Conservation (phyloP, 2,888 invertebrate species). For the Anthoptus insignis region DNA sequence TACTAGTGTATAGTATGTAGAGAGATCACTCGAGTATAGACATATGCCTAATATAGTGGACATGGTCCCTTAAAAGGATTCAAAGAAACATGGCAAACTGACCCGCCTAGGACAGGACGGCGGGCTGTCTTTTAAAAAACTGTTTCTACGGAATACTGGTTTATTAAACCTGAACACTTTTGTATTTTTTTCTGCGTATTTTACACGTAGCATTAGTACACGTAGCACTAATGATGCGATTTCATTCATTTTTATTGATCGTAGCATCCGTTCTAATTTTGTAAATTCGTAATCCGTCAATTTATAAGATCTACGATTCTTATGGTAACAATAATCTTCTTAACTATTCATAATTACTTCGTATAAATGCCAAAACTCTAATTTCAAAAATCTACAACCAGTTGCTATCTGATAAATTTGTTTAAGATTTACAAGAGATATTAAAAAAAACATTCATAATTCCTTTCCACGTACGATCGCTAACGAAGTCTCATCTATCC, state of each 20-base stretch:
- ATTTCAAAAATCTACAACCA: no score
- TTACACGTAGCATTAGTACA: no score
- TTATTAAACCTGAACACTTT: background rate
- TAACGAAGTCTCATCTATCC: background rate
- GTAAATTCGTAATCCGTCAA: no score
- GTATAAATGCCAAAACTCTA: no score
- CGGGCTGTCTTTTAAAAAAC: constrained; percentile 47
- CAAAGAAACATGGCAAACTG: constrained; percentile 53
- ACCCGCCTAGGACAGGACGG: constrained; percentile 62
- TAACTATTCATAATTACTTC: no score
- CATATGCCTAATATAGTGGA: constrained; percentile 56
- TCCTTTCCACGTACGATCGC: background rate
- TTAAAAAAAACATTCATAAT: background rate
- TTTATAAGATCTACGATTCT: no score
- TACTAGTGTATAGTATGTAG: background rate
- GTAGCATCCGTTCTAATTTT: no score
- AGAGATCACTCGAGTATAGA: background rate
- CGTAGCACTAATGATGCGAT: no score
- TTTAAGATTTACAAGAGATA: background rate
- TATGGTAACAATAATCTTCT: no score
- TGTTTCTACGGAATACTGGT: constrained; percentile 7
- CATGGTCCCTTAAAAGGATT: constrained; percentile 49
- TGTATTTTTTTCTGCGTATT: no score
- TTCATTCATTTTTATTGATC: no score
- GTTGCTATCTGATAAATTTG: background rate